Conservation (phyloP, 2,797 vertebrate genomes). For the Falco naumanni region DNA sequence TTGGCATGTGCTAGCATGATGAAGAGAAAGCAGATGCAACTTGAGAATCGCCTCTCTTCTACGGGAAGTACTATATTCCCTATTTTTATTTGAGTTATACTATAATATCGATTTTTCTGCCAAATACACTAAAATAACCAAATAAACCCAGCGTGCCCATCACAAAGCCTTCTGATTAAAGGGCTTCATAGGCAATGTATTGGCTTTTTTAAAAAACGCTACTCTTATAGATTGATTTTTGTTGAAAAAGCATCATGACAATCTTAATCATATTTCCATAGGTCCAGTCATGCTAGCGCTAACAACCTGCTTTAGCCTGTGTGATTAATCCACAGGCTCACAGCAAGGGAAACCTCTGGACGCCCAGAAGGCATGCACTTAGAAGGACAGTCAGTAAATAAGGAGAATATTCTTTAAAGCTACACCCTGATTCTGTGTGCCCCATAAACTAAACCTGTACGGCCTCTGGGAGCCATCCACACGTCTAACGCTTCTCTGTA, state of each 20-base stretch:
- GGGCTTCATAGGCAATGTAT: background rate
- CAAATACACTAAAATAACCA: constrained; percentile 42
- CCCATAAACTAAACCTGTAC: background rate
- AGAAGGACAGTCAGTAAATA: background rate
- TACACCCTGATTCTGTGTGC: rapidly evolving
- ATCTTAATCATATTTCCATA: background rate
- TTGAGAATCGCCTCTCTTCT: background rate
- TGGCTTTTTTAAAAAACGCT: background rate
- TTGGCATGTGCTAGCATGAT: background rate
- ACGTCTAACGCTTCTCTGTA: rapidly evolving
- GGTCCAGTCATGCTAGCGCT: background rate
- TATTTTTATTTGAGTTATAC: constrained; percentile 14
- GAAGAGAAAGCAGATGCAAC: background rate
- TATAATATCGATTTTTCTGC: constrained; percentile 12
- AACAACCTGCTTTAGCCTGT: background rate
- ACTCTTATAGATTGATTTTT: constrained; percentile 2
- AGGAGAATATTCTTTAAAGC: background rate
- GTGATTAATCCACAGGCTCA: background rate
- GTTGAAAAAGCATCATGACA: background rate
- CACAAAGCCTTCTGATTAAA: constrained; percentile 16
- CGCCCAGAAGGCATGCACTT: background rate
- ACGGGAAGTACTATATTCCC: background rate
- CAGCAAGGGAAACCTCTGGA: background rate
- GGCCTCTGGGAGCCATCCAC: background rate
- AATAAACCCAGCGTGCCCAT: background rate